Percentiles rank a stretch among this genome's conserved stretches.
phyloP scores from a whole-genome alignment of 2,888 invertebrate genomes.

The Caenorhabditis zanzibari region DNA sequence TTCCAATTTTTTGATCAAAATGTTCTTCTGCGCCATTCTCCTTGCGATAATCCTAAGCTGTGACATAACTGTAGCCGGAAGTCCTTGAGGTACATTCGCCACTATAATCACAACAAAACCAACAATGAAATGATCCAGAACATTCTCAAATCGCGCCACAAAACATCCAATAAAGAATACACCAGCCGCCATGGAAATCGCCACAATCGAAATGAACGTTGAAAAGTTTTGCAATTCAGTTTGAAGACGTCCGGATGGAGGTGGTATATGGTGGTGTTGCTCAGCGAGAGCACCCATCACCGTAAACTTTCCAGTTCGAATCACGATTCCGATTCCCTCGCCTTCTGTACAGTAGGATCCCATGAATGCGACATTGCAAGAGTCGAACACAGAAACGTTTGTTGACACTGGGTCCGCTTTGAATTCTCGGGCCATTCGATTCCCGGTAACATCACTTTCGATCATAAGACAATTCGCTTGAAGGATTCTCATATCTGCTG shows the following conservation, averaged over 20 bases:
- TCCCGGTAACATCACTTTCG: conserved; percentile 80
- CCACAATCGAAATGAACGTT: conserved; percentile 78
- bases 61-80: conserved; percentile 83
- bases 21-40: conserved; percentile 99
- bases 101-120: conserved; percentile 83
- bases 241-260: conserved; percentile 70
- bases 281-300: conserved; percentile 72
- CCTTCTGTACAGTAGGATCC: conserved; percentile 82
- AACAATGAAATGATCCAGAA: conserved; percentile 82
- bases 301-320: conserved; percentile 81
- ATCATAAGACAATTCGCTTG: conserved; percentile 82
- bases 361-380: conserved; percentile 81
- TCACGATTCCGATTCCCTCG: conserved; percentile 82
- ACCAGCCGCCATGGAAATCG: conserved; percentile 79
- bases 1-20: conserved; percentile 89
- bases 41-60: conserved; percentile 86
- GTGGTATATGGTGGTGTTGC: conserved; percentile 72
- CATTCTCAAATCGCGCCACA: conserved; percentile 80
- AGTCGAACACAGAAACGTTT: conserved; percentile 79
- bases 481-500: conserved; percentile 83
- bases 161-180: conserved; percentile 81
- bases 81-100: conserved; percentile 81
- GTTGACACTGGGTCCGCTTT: conserved; percentile 75
- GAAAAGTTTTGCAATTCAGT: conserved; percentile 73
- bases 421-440: conserved; percentile 55